phyloP scores from a whole-genome alignment of 2,888 invertebrate species.

The Furcula furcula region DNA sequence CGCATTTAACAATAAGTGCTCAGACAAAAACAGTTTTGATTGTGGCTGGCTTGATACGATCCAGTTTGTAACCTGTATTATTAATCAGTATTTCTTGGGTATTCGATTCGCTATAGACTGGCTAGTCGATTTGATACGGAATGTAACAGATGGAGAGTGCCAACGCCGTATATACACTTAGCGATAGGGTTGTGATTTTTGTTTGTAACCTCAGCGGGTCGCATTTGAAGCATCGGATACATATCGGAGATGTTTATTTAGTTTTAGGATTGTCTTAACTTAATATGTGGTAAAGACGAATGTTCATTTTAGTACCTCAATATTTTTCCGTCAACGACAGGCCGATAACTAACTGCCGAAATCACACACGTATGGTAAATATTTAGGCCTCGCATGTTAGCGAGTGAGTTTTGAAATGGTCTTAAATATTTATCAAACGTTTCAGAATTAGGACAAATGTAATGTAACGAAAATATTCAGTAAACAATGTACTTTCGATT shows the following conservation, averaged over 20 bases:
- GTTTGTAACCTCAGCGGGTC: constrained; percentile 36
- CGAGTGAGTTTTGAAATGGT: no score
- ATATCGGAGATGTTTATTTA: constrained; percentile 57
- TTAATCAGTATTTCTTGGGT: constrained; percentile 29
- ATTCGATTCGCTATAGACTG: constrained; percentile 27
- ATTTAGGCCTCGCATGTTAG: no score
- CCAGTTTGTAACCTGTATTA: constrained; percentile 27
- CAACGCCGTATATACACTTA: constrained; percentile 27
- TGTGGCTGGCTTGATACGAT: no score
- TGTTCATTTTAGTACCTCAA: constrained; percentile 14
- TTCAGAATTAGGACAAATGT: no score
- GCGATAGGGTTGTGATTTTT: constrained; percentile 59
- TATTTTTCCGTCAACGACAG: constrained; percentile 12
- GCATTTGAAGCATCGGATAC: constrained; percentile 40
- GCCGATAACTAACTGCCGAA: no score
- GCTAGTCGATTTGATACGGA: constrained; percentile 33
- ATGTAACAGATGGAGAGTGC: constrained; percentile 40
- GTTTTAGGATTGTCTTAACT: constrained; percentile 25
- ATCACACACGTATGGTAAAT: no score
- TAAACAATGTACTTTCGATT: constrained; percentile 4
- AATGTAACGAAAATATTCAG: constrained; percentile 10
- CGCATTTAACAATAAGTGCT: no score
- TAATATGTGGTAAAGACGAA: constrained; percentile 16
- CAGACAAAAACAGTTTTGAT: no score
- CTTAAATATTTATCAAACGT: no score